Percentiles rank a stretch among this genome's conserved stretches.
Conservation (phyloP, 2,888 invertebrate genomes). For the Tinea pellionella region DNA sequence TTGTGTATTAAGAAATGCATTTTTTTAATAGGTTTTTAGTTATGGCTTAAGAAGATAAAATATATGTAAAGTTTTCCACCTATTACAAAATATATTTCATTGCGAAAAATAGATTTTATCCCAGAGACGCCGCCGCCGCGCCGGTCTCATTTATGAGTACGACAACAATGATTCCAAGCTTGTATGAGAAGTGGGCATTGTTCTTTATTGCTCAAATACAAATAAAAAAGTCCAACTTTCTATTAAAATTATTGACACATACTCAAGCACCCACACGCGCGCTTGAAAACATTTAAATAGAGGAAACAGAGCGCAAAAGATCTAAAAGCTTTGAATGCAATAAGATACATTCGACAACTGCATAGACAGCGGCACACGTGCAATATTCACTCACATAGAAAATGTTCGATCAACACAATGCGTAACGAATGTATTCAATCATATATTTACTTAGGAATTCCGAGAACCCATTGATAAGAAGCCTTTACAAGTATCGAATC, state of each 20-base stretch:
- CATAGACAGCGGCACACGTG: conserved; percentile 15
- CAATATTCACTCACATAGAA: conserved; percentile 25
- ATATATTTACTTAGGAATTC: conserved; percentile 38
- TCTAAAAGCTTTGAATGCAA: background rate
- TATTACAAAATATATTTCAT: too few relatives aligned
- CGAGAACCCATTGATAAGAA: conserved; percentile 28
- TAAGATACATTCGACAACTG: background rate
- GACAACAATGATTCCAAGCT: too few relatives aligned
- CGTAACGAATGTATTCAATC: conserved; percentile 36
- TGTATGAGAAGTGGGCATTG: too few relatives aligned
- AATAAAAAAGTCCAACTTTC: background rate
- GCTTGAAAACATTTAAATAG: conserved; percentile 21
- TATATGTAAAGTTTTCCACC: too few relatives aligned
- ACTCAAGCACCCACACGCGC: background rate
- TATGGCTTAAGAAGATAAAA: too few relatives aligned
- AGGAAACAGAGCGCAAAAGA: conserved; percentile 41
- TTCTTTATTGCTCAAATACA: too few relatives aligned
- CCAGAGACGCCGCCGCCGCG: too few relatives aligned
- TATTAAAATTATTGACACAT: background rate
- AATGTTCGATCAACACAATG: conserved; percentile 22
- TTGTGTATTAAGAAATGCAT: too few relatives aligned
- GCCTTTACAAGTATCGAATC: conserved; percentile 18
- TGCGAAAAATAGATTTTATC: too few relatives aligned
- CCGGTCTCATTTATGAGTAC: too few relatives aligned
- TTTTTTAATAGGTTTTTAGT: too few relatives aligned